Conservation (phyloP, 2,113 vertebrate species). For the Grantiella picta region DNA sequence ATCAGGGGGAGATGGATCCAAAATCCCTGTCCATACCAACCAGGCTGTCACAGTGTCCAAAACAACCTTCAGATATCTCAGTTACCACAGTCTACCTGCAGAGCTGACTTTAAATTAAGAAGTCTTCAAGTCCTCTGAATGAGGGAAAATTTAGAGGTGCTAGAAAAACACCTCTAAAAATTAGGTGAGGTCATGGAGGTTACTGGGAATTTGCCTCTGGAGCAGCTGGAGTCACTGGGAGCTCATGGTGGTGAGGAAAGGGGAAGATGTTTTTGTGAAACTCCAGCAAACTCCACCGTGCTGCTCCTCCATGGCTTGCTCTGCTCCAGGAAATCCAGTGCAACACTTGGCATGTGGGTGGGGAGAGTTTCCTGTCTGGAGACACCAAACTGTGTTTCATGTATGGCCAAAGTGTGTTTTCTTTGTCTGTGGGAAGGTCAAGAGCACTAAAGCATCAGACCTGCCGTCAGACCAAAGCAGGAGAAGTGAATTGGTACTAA, state of each 20-base stretch:
- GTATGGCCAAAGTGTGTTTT: neutral
- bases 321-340: neutral
- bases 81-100: neutral
- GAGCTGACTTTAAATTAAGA: neutral
- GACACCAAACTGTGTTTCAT: neutral
- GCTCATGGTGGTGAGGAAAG: fast-evolving
- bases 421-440: conserved; percentile 15
- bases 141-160: neutral
- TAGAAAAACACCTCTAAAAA: neutral
- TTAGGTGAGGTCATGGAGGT: fast-evolving
- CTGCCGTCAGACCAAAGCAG: neutral
- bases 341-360: neutral
- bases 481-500: neutral
- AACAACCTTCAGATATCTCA: neutral
- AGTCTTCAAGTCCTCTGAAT: neutral
- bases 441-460: neutral
- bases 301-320: neutral
- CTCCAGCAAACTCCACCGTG: neutral
- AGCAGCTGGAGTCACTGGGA: fast-evolving
- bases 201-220: neutral
- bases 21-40: neutral
- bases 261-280: neutral
- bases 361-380: neutral
- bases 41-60: neutral
- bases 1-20: neutral